phyloP scores from a whole-genome alignment of 23 tunicate genomes.

The Styela plicata region DNA sequence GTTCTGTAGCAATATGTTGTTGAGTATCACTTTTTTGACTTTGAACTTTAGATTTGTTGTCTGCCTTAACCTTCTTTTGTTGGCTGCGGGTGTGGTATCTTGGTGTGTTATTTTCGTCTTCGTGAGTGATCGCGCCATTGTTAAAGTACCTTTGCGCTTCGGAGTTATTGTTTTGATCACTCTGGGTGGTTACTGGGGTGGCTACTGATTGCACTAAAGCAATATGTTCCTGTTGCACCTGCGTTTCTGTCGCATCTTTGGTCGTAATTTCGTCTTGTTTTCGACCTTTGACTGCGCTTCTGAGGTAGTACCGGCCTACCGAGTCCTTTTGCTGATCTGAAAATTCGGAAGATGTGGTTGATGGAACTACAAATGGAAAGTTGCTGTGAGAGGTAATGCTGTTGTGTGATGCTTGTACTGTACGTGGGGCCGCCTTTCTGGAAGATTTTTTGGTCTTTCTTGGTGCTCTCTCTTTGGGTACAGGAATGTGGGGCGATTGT shows the following conservation, averaged over 20 bases:
- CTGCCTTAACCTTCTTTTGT: slow-evolving; percentile 38
- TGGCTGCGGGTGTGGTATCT: slow-evolving; percentile 76
- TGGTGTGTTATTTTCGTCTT: background rate
- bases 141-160: background rate
- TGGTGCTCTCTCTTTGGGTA: slow-evolving; percentile 3
- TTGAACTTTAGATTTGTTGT: background rate
- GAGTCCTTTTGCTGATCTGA: background rate
- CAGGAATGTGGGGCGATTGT: background rate
- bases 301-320: slow-evolving; percentile 43
- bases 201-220: background rate
- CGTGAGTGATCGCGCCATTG: background rate
- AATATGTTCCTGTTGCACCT: background rate
- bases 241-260: background rate
- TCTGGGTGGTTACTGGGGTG: background rate
- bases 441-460: slow-evolving; percentile 5
- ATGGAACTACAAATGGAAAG: slow-evolving; percentile 3
- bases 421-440: slow-evolving; percentile 13
- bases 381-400: background rate
- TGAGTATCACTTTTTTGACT: slow-evolving; percentile 10
- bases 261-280: background rate
- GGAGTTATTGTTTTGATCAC: slow-evolving; percentile 48
- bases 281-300: slow-evolving; percentile 44
- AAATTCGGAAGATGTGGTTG: background rate
- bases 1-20: background rate
- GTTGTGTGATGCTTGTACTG: background rate